Evolutionary conservation across 2,888 invertebrate species (phyloP), one percentile per base, ranked within the genome.

Genomic region (Pherbina coryleti): DNA sequence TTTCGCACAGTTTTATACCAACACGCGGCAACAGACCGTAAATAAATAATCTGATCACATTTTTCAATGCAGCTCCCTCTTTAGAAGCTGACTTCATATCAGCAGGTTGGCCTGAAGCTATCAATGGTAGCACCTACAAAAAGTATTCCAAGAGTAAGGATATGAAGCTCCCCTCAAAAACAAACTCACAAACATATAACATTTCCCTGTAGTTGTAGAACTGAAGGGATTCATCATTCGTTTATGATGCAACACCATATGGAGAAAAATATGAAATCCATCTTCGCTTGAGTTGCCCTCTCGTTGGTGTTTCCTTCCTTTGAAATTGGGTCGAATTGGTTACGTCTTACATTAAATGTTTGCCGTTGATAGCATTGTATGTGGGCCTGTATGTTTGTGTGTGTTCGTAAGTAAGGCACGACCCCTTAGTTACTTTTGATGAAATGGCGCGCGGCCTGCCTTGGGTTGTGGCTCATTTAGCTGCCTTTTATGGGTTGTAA

Each of bases 31-130:
- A 60, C 73, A 73, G 44, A 67, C 60, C 57, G 77, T 77, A 55
- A 77, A 77, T 67, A 77, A 73, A 77, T 77, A 77, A 77, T 77
- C 67, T 69, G 67, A 49, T 60, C 67, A 55, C 66, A 77, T 73
- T 73, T 73, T 74, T 77, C 73, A 73, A 55, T 37, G 57, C 57
- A 71, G 17, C 62, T 37, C 22, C 4, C 34, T n/a, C 44, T 14
- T 44, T 44, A 44, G 44, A 44, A 44, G 44, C 44, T 44, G 11
- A 44, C 44, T 44, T 44, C 14, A 44, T 44, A 3, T 3, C 11
- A 44, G 2, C 44, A 11, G 44, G 5, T 14, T 44, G 44, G 11
- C 11, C 44, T 44, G 11, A 44, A 44, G 44, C 44, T 44, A 44
- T 14, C 44, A 11, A 44, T 14, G 44, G 11, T 44, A 44, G 44